A percentile compares a stretch with the other conserved stretches of the same genome.
These are phyloP conservation scores for Atherinosoma microstoma DNA, from an alignment of 2,797 vertebrate genomes.

Conservation along the genomic window DNA sequence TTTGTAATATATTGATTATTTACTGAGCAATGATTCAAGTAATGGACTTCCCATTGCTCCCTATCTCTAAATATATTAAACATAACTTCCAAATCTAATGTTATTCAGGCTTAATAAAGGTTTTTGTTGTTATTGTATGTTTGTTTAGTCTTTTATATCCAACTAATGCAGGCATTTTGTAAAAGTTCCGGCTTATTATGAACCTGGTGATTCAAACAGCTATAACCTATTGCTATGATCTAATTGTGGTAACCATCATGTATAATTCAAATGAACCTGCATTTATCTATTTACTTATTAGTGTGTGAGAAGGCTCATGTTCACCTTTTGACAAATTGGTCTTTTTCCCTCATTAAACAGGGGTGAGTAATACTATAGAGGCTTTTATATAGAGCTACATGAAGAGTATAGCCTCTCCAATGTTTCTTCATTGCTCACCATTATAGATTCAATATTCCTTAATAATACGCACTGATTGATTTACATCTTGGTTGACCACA, in stretches of 20 bases:
- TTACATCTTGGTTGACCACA: conserved; percentile 62
- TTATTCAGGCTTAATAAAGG: conserved; percentile 34
- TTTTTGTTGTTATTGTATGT: not conserved
- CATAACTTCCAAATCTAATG: conserved; percentile 36
- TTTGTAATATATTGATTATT: conserved; percentile 47
- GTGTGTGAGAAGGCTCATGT: conserved; percentile 11
- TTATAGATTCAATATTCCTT: conserved; percentile 55
- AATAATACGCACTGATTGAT: conserved; percentile 57
- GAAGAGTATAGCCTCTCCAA: conserved; percentile 44
- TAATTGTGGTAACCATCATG: conserved; percentile 52
- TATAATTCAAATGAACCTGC: conserved; percentile 43
- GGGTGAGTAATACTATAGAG: conserved; percentile 52
- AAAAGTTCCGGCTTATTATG: conserved; percentile 33
- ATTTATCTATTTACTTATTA: not conserved
- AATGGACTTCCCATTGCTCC: conserved; percentile 23
- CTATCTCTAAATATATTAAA: conserved; percentile 35
- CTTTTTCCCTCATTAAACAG: conserved; percentile 45
- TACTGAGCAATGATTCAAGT: conserved; percentile 40
- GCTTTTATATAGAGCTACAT: conserved; percentile 46
- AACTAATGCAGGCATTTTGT: conserved; percentile 14
- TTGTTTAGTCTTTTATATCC: not conserved
- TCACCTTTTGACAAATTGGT: conserved; percentile 27
- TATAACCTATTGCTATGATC: conserved; percentile 29
- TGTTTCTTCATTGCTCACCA: conserved; percentile 41
- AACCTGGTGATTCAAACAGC: conserved; percentile 27